Evolutionary conservation across 1,140 invertebrate genomes (phyloP), one percentile per base, ranked within the genome.

Genomic region (Aphaenogaster floridana): DNA sequence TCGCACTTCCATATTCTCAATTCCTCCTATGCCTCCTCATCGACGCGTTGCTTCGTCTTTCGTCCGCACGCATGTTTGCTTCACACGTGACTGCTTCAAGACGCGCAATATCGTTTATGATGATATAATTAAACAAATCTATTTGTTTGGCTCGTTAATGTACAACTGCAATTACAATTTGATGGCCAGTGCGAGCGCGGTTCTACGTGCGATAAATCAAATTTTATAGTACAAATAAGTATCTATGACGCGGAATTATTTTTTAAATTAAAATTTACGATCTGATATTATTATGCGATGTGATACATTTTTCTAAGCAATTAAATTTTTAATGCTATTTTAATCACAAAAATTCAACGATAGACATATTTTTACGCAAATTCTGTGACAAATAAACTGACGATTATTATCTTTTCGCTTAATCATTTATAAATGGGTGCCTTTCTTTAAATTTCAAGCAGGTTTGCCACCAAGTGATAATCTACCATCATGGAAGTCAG

Each of bases 401-500:
- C 15, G 17, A 50, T 15, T 66, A 15, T 42, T 11, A 39, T 52
- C n/a, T 54, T 36, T 48, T 45, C 1, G 3, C 1, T 71, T 45
- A 57, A 59, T 59, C 1, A 71, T 45, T 71, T 36, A 34, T 34
- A 42, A 59, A 71, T 34, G 1, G 9, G 3, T 71, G 6, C 15
- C 0, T 71, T 74, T 84, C 63, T 50, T 13, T 61, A 63, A 61
- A 80, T 87, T 81, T 48, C n/a, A 9, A 39, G 52, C 69, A 95
- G 94, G 93, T 91, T 87, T 95, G 39, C 94, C 93, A 86, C 91
- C 94, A 4, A 84, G 91, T 28, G 95, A 95, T 52, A 91, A 90
- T 68, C 79, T 95, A 68, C 92, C 94, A 72, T 87, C 92, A 36
- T 95, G 95, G 95, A 95, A 95, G 81, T 92, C 93, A 15, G 95